Conservation (phyloP, 2,888 invertebrate genomes). For the Conchocele bisecta region DNA sequence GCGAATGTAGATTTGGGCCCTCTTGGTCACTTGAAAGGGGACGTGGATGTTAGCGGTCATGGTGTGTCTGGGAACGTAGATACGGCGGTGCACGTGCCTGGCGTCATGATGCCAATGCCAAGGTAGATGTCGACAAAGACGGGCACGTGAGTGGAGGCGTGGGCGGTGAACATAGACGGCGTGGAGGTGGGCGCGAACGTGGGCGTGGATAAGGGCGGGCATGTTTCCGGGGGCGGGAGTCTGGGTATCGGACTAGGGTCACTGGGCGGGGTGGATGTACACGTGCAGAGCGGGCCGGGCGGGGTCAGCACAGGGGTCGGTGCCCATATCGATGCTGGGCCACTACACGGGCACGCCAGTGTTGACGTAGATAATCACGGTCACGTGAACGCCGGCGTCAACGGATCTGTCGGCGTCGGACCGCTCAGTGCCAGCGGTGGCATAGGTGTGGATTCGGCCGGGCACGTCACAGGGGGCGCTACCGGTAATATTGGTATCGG, state of each 20-base stretch:
- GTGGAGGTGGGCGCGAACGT: slow-evolving; percentile 53
- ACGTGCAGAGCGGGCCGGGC: slow-evolving; percentile 38
- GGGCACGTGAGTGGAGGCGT: slow-evolving; percentile 41
- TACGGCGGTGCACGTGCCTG: slow-evolving; percentile 37
- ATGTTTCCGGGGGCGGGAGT: slow-evolving; percentile 45
- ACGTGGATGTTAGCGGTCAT: slow-evolving; percentile 25
- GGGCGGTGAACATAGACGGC: slow-evolving; percentile 54
- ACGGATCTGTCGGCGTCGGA: slow-evolving; percentile 39
- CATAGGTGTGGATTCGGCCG: slow-evolving; percentile 41
- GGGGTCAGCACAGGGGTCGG: slow-evolving; percentile 42
- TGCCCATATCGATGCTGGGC: slow-evolving; percentile 40
- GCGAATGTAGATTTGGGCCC: slow-evolving; percentile 31
- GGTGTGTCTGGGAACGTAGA: slow-evolving; percentile 36
- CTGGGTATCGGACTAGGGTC: slow-evolving; percentile 48
- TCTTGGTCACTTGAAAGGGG: slow-evolving; percentile 24
- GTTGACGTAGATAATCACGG: slow-evolving; percentile 53
- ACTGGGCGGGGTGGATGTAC: slow-evolving; percentile 37
- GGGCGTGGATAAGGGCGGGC: slow-evolving; percentile 42
- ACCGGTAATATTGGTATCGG: slow-evolving; percentile 40
- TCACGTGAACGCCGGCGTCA: slow-evolving; percentile 43
- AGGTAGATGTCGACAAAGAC: slow-evolving; percentile 44
- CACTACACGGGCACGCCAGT: slow-evolving; percentile 24
- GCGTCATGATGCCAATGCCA: slow-evolving; percentile 39
- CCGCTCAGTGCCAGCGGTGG: slow-evolving; percentile 28
- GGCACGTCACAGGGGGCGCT: slow-evolving; percentile 40